phyloP scores from a whole-genome alignment of 2,113 vertebrate species.

The Melanostigma gelatinosum region DNA sequence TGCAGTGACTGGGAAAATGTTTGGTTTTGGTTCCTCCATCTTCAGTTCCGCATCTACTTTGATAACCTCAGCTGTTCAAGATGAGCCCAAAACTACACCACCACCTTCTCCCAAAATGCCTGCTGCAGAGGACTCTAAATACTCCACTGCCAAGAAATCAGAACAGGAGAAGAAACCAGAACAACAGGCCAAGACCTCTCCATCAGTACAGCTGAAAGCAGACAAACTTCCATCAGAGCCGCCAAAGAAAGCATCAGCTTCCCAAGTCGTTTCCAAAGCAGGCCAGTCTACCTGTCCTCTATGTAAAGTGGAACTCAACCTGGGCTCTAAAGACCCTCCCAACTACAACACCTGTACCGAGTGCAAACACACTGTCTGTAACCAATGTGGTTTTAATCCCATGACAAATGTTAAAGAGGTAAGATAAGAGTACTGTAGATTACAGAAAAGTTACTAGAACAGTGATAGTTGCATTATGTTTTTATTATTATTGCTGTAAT shows the following conservation, averaged over 20 bases:
- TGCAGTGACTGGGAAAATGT: slow-evolving; percentile 79
- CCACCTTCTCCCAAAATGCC: slow-evolving; percentile 74
- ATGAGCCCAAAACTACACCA: slow-evolving; percentile 72
- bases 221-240: slow-evolving; percentile 60
- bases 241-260: slow-evolving; percentile 50
- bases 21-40: slow-evolving; percentile 80
- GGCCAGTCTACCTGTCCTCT: slow-evolving; percentile 83
- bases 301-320: slow-evolving; percentile 91
- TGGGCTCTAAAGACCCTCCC: slow-evolving; percentile 86
- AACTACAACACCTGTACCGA: slow-evolving; percentile 93
- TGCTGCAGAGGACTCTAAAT: slow-evolving; percentile 57
- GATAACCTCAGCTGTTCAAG: slow-evolving; percentile 79
- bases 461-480: not conserved
- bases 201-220: slow-evolving; percentile 53
- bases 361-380: slow-evolving; percentile 92
- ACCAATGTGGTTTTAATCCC: slow-evolving; percentile 97
- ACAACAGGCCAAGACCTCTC: slow-evolving; percentile 73
- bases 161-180: slow-evolving; percentile 63
- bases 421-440: slow-evolving; percentile 8
- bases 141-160: slow-evolving; percentile 53
- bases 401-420: slow-evolving; percentile 91
- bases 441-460: not conserved
- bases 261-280: slow-evolving; percentile 51
- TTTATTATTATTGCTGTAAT: not conserved
- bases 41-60: slow-evolving; percentile 83